Percentiles rank a stretch among this genome's conserved stretches.
Conservation (phyloP, 2,113 vertebrate genomes). For the Climacteris rufus region DNA sequence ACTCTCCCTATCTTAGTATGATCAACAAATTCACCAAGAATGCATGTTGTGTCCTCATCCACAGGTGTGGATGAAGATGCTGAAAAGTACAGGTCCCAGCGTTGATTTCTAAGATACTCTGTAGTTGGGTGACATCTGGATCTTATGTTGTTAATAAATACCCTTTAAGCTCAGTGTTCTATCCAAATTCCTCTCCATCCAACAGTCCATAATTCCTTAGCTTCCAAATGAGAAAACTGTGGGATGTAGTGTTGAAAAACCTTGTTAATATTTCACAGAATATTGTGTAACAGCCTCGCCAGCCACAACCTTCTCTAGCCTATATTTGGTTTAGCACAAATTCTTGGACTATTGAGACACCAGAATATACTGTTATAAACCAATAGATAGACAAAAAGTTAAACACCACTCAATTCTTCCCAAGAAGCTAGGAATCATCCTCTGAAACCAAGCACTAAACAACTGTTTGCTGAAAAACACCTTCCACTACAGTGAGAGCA, state of each 20-base stretch:
- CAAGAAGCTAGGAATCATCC: background rate
- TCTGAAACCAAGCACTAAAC: background rate
- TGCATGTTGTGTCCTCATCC: background rate
- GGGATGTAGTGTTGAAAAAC: background rate
- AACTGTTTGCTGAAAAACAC: background rate
- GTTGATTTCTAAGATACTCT: background rate
- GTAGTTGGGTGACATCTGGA: background rate
- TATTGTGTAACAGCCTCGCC: background rate
- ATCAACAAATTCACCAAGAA: background rate
- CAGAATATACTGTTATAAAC: background rate
- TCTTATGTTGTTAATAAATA: background rate
- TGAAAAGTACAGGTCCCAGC: background rate
- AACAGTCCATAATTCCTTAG: background rate
- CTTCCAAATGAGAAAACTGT: background rate
- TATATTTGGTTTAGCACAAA: background rate
- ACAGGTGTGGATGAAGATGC: background rate
- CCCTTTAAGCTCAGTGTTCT: background rate
- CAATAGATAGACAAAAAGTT: background rate
- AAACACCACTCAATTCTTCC: background rate
- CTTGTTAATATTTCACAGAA: background rate
- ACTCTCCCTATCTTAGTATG: background rate
- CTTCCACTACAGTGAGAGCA: background rate
- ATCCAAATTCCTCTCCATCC: background rate
- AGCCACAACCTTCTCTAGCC: background rate
- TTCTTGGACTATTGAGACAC: background rate